phyloP scores from a whole-genome alignment of 2,888 invertebrate genomes.

The Lamellibrachia columna region DNA sequence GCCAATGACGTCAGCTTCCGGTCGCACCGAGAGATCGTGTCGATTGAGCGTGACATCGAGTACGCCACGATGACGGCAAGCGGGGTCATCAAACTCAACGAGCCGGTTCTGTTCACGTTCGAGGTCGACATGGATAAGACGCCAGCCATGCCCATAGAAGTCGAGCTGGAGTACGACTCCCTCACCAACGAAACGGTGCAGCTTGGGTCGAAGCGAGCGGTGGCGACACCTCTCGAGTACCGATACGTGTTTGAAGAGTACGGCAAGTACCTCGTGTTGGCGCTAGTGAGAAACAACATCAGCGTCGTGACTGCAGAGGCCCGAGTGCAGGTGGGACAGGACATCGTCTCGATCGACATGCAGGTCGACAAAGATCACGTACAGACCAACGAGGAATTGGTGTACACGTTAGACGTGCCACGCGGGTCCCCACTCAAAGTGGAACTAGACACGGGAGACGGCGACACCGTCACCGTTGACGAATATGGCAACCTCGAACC shows the following conservation, averaged over 20 bases:
- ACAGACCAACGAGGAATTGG: constrained; percentile 42
- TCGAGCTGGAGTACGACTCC: constrained; percentile 50
- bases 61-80: constrained; percentile 35
- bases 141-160: constrained; percentile 43
- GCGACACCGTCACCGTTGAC: constrained; percentile 18
- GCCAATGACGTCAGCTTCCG: constrained; percentile 54
- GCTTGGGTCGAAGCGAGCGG: constrained; percentile 29
- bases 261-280: constrained; percentile 57
- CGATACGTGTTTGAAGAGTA: constrained; percentile 53
- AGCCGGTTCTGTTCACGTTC: constrained; percentile 48
- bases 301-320: constrained; percentile 44
- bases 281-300: constrained; percentile 54
- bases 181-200: constrained; percentile 42
- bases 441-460: constrained; percentile 42
- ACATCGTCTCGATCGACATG: constrained; percentile 52
- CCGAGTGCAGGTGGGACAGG: constrained; percentile 53
- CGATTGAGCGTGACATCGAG: constrained; percentile 58
- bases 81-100: constrained; percentile 45
- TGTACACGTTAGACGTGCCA: constrained; percentile 49
- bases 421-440: constrained; percentile 46
- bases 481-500: background rate
- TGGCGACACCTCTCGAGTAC: constrained; percentile 34
- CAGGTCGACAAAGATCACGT: constrained; percentile 47
- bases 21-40: constrained; percentile 45
- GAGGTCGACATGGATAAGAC: constrained; percentile 48